Conservation (phyloP, 2,888 invertebrate genomes). For the Papilio protenor region DNA sequence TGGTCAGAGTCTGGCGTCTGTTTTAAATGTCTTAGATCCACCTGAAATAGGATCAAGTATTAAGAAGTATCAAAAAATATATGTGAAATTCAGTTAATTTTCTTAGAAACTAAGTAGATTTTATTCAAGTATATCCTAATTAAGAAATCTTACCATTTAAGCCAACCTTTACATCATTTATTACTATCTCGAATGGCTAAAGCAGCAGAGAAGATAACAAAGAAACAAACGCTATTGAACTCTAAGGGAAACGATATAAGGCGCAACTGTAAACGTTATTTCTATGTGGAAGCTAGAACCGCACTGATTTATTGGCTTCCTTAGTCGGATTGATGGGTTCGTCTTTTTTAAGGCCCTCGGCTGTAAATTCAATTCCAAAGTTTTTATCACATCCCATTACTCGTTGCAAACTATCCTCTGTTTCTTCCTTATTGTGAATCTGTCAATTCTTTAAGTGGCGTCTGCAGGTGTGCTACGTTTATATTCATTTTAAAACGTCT, state of each 20-base stretch:
- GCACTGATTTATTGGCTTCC: conserved; percentile 74
- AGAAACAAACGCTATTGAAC: conserved; percentile 61
- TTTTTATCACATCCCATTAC: conserved; percentile 53
- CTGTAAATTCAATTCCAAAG: conserved; percentile 62
- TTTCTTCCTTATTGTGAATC: conserved; percentile 58
- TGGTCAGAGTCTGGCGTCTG: conserved; percentile 94
- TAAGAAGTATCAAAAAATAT: background rate
- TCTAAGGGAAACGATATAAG: conserved; percentile 65
- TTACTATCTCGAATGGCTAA: conserved; percentile 57
- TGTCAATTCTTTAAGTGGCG: background rate
- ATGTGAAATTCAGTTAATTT: background rate
- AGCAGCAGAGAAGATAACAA: conserved; percentile 57
- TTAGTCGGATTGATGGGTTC: conserved; percentile 67
- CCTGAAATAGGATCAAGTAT: conserved; percentile 82
- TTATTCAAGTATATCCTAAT: conserved; percentile 42
- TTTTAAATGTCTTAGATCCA: conserved; percentile 94
- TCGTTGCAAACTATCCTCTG: conserved; percentile 56
- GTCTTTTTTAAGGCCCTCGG: conserved; percentile 58
- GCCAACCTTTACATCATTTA: conserved; percentile 54
- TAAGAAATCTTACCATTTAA: conserved; percentile 57
- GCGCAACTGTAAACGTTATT: conserved; percentile 59
- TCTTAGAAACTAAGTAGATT: background rate
- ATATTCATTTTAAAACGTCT: background rate
- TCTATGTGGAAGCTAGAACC: conserved; percentile 69
- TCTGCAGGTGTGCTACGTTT: background rate